phyloP scores from a whole-genome alignment of 2,888 invertebrate genomes.

The Phalangium opilio region DNA sequence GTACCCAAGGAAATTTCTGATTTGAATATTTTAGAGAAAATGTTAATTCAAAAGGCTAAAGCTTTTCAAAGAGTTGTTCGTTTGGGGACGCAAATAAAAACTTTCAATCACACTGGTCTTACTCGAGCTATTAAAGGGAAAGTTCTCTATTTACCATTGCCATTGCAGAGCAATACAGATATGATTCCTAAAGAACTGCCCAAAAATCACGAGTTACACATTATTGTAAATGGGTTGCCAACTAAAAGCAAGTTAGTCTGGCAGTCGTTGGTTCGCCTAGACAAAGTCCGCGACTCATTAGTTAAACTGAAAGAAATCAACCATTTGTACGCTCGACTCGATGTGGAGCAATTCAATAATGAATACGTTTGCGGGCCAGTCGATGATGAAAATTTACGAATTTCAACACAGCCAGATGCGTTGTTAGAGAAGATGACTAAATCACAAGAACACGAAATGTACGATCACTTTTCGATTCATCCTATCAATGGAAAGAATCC shows the following conservation, averaged over 20 bases:
- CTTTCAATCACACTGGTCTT: too few species aligned
- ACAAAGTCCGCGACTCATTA: neutral
- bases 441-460: too few species aligned
- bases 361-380: too few species aligned
- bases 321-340: too few species aligned
- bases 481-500: too few species aligned
- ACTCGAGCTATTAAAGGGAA: neutral
- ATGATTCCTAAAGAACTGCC: too few species aligned
- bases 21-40: neutral
- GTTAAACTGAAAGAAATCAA: neutral
- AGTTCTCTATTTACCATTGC: neutral
- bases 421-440: too few species aligned
- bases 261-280: neutral
- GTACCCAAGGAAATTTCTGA: neutral
- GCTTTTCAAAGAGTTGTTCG: neutral
- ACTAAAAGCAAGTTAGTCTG: neutral
- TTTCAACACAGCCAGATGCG: too few species aligned
- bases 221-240: neutral
- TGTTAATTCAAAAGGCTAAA: neutral
- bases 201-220: neutral
- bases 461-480: too few species aligned
- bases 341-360: too few species aligned
- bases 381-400: too few species aligned
- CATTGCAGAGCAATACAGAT: neutral
- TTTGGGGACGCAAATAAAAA: neutral